These are phyloP conservation scores for Eristalinus sepulchralis DNA, from an alignment of 2,888 invertebrate species.

Conservation along the genomic window DNA sequence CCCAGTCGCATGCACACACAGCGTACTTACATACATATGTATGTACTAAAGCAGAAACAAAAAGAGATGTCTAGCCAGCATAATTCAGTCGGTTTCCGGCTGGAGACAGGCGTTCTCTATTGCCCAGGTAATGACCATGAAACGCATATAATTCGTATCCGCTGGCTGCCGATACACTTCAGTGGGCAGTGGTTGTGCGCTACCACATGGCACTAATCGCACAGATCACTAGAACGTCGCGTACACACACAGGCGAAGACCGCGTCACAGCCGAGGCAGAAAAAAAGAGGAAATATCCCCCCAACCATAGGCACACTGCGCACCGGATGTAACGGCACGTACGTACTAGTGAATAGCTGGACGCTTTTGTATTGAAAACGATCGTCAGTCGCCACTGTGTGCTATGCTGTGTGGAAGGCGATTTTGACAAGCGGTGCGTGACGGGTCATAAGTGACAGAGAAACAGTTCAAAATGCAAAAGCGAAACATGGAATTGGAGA, in stretches of 20 bases:
- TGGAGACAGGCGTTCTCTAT: not conserved
- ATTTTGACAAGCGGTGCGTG: conserved; percentile 62
- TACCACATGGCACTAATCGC: conserved; percentile 2
- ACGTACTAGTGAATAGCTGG: not conserved
- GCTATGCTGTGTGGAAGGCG: conserved; percentile 8
- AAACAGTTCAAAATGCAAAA: conserved; percentile 31
- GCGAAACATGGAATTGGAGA: not conserved
- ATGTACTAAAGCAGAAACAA: not conserved
- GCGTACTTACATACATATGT: too few relatives aligned
- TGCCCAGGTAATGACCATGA: conserved; percentile 60
- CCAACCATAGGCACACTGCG: not conserved
- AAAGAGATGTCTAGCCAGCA: not conserved
- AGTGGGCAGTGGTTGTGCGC: conserved; percentile 24
- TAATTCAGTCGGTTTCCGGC: not conserved
- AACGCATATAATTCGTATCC: conserved; percentile 35
- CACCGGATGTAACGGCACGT: conserved; percentile 52
- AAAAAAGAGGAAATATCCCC: conserved; percentile 3
- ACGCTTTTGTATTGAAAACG: conserved; percentile 9
- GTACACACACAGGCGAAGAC: not conserved
- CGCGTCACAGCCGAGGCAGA: not conserved
- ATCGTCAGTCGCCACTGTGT: conserved; percentile 6
- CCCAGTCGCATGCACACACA: not conserved
- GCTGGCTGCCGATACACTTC: conserved; percentile 34
- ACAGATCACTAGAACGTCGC: conserved; percentile 1
- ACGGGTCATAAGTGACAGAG: conserved; percentile 46